Percentiles rank a stretch among this genome's conserved stretches.
phyloP scores from a whole-genome alignment of 2,797 vertebrate species.

The Meda fulgida region DNA sequence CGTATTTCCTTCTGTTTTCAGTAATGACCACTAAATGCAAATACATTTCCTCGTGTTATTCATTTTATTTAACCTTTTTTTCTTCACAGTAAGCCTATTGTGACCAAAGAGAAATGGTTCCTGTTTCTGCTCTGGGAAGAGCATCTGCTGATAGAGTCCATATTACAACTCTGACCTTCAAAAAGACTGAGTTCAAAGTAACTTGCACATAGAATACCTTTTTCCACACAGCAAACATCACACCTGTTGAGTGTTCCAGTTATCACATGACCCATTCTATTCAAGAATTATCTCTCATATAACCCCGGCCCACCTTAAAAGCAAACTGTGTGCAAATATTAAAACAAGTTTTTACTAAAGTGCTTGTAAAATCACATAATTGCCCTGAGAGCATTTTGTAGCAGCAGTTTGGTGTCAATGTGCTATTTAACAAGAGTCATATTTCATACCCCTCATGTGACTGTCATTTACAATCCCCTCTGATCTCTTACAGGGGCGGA shows the following conservation, averaged over 20 bases:
- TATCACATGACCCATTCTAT: conserved; percentile 12
- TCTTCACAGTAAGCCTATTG: not conserved
- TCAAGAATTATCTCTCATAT: conserved; percentile 11
- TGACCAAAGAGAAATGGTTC: conserved; percentile 10
- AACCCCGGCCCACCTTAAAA: conserved; percentile 19
- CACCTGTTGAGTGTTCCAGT: conserved; percentile 7
- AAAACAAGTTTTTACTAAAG: conserved; percentile 10
- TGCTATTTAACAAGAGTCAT: not conserved
- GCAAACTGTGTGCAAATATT: conserved; percentile 23
- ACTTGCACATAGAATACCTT: not conserved
- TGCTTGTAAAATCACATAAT: not conserved
- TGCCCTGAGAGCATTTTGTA: not conserved
- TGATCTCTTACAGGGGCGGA: not conserved
- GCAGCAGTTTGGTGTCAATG: not conserved
- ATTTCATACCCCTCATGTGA: not conserved
- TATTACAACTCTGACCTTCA: conserved; percentile 36
- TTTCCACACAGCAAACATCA: conserved; percentile 18
- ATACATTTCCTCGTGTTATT: not conserved
- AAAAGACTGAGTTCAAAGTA: conserved; percentile 23
- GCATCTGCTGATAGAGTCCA: not conserved
- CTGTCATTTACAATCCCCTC: not conserved
- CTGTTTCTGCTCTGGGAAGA: conserved; percentile 7
- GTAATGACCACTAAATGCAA: not conserved
- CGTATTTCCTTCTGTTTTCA: not conserved
- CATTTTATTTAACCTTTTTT: not conserved